Percentiles rank a stretch among this genome's conserved stretches.
Conservation (phyloP, 1,140 invertebrate species). For the Brachionus asplanchnoidis region DNA sequence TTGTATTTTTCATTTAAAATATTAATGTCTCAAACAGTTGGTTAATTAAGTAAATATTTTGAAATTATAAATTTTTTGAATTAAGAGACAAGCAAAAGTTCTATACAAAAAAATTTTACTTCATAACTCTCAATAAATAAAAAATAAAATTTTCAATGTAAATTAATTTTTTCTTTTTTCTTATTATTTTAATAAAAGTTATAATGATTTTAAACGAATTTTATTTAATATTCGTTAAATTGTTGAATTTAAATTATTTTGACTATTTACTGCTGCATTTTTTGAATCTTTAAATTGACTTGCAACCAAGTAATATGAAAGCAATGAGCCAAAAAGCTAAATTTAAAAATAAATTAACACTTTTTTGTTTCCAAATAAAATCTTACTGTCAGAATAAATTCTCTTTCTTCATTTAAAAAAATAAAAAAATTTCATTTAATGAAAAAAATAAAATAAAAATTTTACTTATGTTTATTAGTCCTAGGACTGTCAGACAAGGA, state of each 20-base stretch:
- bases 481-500: background rate
- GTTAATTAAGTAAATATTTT: no score
- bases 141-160: no score
- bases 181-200: no score
- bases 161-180: no score
- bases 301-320: constrained; percentile 2
- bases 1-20: no score
- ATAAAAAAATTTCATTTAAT: background rate
- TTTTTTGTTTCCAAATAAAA: background rate
- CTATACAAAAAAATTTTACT: no score
- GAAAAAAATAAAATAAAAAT: background rate
- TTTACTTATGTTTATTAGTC: background rate
- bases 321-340: background rate
- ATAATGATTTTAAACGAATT: no score
- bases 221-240: background rate
- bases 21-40: no score
- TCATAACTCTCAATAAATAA: no score
- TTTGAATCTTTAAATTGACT: background rate
- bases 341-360: background rate
- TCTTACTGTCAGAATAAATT: background rate
- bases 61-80: no score
- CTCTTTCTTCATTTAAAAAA: background rate
- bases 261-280: background rate
- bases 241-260: background rate
- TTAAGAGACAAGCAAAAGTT: no score